Percentiles rank a stretch among this genome's conserved stretches.
Conservation (phyloP, 2,797 vertebrate genomes). For the Tympanoctomys barrerae region DNA sequence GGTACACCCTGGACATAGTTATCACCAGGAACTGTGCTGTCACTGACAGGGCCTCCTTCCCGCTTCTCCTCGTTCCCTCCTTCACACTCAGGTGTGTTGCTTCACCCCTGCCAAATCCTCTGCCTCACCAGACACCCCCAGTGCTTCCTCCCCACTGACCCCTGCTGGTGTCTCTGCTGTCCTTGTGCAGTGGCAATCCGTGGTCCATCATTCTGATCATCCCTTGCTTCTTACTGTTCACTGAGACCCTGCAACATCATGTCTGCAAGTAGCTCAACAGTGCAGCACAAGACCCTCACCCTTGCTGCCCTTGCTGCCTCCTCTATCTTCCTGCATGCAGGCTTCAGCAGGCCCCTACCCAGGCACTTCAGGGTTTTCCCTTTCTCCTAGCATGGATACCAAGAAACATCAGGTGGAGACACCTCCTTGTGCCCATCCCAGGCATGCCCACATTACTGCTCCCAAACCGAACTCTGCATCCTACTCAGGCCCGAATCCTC, state of each 20-base stretch:
- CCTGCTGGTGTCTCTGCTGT: not conserved
- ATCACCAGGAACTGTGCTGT: not conserved
- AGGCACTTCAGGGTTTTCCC: not conserved
- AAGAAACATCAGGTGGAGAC: not conserved
- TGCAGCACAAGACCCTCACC: fast-evolving
- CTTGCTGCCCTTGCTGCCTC: no score
- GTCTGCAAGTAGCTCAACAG: not conserved
- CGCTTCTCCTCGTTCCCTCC: not conserved
- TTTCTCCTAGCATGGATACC: not conserved
- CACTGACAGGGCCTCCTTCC: not conserved
- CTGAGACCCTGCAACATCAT: not conserved
- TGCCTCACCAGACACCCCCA: not conserved
- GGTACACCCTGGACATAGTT: not conserved
- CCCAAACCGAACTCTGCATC: not conserved
- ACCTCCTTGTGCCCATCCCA: not conserved
- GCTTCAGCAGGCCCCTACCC: not conserved
- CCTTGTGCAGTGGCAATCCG: not conserved
- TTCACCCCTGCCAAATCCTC: not conserved
- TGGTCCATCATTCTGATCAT: not conserved
- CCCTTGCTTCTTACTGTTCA: not conserved
- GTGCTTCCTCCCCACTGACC: not conserved
- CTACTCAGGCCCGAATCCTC: not conserved
- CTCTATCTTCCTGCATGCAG: not conserved
- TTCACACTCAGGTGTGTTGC: not conserved
- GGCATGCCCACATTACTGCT: not conserved